Conservation (phyloP, 1,140 invertebrate genomes). For the Tetramorium simillimum region DNA sequence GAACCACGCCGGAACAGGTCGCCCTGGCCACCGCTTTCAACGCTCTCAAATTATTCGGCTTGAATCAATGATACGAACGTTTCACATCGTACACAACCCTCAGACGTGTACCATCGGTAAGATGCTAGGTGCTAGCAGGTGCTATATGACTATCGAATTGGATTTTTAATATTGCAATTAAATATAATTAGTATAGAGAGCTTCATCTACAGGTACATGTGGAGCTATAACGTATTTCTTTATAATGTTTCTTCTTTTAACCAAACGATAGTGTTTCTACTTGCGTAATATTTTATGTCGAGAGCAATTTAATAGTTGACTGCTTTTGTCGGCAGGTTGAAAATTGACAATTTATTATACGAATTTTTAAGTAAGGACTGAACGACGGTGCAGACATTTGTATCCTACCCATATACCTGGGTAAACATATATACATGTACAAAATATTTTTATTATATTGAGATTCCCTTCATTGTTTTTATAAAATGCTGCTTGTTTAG, state of each 20-base stretch:
- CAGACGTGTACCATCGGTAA: not conserved
- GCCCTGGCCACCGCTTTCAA: slow-evolving; percentile 97
- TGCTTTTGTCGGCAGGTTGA: not conserved
- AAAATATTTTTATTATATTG: slow-evolving; percentile 44
- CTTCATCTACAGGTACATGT: not conserved
- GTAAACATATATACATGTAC: slow-evolving; percentile 31
- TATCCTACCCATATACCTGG: slow-evolving; percentile 4
- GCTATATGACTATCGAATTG: slow-evolving; percentile 61
- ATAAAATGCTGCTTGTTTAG: slow-evolving; percentile 37
- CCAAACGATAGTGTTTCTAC: not conserved
- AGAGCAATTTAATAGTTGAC: not conserved
- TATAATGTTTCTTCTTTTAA: slow-evolving; percentile 15
- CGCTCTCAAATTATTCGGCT: slow-evolving; percentile 96
- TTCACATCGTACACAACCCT: not conserved
- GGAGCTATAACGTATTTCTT: slow-evolving; percentile 29
- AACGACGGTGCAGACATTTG: not conserved
- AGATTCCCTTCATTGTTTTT: slow-evolving; percentile 13
- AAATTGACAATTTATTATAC: not conserved
- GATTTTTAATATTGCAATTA: slow-evolving; percentile 13
- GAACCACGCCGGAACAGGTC: slow-evolving; percentile 94
- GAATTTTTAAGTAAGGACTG: not conserved
- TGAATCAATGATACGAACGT: slow-evolving; percentile 91
- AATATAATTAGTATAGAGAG: not conserved
- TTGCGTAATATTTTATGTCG: not conserved
- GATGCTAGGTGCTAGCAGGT: slow-evolving; percentile 69